Percentiles rank a stretch among this genome's conserved stretches.
Conservation (phyloP, 2,888 invertebrate species). For the Agrilus mali region DNA sequence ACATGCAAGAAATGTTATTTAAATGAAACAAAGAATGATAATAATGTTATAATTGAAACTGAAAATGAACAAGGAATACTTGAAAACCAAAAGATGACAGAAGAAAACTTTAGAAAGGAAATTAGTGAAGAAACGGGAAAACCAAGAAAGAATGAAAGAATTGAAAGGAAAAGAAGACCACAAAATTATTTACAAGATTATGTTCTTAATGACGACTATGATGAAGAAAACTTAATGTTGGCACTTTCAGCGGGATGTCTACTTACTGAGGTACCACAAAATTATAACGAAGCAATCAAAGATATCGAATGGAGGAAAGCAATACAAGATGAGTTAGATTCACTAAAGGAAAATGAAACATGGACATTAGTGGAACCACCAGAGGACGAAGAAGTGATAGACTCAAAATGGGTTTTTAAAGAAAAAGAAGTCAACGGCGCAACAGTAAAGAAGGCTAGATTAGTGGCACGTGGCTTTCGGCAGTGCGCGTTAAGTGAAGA, state of each 20-base stretch:
- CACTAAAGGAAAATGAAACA: conserved; percentile 12
- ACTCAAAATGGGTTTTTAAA: conserved; percentile 15
- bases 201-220: neutral
- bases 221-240: conserved; percentile 2
- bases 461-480: conserved; percentile 15
- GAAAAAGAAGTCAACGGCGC: conserved; percentile 10
- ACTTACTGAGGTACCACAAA: conserved; percentile 10
- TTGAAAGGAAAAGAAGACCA: too few species aligned
- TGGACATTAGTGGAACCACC: conserved; percentile 12
- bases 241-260: conserved; percentile 8
- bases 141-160: too few species aligned
- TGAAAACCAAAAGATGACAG: too few species aligned
- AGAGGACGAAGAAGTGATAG: conserved; percentile 9
- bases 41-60: too few species aligned
- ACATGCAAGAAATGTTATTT: too few species aligned
- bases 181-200: too few species aligned
- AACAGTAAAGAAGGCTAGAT: conserved; percentile 10
- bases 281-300: neutral
- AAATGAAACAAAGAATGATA: too few species aligned
- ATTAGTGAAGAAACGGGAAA: too few species aligned
- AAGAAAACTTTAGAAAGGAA: too few species aligned
- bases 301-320: conserved; percentile 10
- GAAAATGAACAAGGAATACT: too few species aligned
- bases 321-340: conserved; percentile 11
- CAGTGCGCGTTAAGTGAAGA: conserved; percentile 10